Percentiles rank a stretch among this genome's conserved stretches.
These are phyloP conservation scores for Habroteleia sp. DNA, from an alignment of 2,888 invertebrate species.

Conservation along the genomic window DNA sequence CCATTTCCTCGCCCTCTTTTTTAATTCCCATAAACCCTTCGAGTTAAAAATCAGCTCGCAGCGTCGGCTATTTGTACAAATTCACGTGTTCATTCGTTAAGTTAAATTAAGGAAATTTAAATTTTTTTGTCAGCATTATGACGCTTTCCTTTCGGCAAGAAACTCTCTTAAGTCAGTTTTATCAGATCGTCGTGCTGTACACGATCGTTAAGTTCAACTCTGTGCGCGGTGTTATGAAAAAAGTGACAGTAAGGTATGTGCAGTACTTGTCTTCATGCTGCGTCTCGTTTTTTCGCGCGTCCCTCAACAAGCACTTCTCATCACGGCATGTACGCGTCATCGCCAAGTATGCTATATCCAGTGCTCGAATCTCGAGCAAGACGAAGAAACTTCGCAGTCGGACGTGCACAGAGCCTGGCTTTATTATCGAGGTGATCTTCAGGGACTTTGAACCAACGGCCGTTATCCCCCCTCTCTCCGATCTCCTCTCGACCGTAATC, in stretches of 20 bases:
- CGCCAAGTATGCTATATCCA: constrained; percentile 78
- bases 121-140: neutral
- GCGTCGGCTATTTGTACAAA: neutral
- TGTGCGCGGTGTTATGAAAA: constrained; percentile 45
- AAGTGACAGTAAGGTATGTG: constrained; percentile 64
- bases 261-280: constrained; percentile 58
- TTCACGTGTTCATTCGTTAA: constrained; percentile 6
- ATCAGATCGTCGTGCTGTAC: constrained; percentile 38
- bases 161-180: constrained; percentile 9
- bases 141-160: neutral
- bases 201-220: constrained; percentile 37
- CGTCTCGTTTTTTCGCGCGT: constrained; percentile 60
- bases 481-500: constrained; percentile 19
- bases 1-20: constrained; percentile 45
- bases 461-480: constrained; percentile 9
- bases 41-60: constrained; percentile 9
- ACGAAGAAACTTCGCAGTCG: constrained; percentile 59
- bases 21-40: constrained; percentile 8
- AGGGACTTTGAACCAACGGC: constrained; percentile 47
- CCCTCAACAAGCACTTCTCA: constrained; percentile 70
- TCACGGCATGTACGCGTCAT: constrained; percentile 76
- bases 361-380: constrained; percentile 68
- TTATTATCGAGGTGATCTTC: constrained; percentile 62
- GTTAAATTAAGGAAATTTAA: neutral
- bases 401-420: constrained; percentile 50